A percentile compares a stretch with the other conserved stretches of the same genome.
Evolutionary conservation across 2,797 vertebrate genomes (phyloP).

Genomic region (Oceanodroma leucorhoa): DNA sequence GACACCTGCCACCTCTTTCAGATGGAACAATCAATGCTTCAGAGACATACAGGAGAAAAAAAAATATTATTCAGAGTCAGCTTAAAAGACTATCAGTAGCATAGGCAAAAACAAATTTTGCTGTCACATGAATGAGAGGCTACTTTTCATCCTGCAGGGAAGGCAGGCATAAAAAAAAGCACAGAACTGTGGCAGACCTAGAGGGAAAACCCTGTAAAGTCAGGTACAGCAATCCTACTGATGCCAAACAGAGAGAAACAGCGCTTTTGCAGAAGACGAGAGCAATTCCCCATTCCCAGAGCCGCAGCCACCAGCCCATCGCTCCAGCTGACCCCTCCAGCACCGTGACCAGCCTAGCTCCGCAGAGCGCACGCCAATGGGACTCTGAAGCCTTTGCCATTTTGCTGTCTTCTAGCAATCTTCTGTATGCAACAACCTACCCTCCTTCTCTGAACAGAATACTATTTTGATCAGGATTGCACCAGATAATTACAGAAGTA

Average conservation of each 20-base stretch:
- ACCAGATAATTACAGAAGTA: not conserved
- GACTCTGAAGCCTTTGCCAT: not conserved
- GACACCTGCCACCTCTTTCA: slow-evolving; percentile 19
- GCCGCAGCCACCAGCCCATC: not conserved
- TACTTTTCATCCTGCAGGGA: not conserved
- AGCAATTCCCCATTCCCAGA: not conserved
- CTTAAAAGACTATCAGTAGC: not conserved
- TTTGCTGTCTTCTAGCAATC: not conserved
- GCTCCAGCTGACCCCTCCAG: not conserved
- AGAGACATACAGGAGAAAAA: not conserved
- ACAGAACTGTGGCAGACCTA: not conserved
- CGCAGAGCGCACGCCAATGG: fast-evolving
- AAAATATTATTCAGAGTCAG: not conserved
- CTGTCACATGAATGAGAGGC: not conserved
- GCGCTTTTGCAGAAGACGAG: not conserved
- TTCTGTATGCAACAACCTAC: not conserved
- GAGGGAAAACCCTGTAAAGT: not conserved
- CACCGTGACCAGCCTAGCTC: not conserved
- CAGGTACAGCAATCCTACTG: not conserved
- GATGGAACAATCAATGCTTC: not conserved
- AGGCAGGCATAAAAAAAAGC: not conserved
- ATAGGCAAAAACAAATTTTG: not conserved
- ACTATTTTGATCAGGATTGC: not conserved
- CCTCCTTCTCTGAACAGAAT: not conserved
- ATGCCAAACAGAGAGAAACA: not conserved